phyloP scores from a whole-genome alignment of 1,140 invertebrate species.

The Cyclina sinensis region DNA sequence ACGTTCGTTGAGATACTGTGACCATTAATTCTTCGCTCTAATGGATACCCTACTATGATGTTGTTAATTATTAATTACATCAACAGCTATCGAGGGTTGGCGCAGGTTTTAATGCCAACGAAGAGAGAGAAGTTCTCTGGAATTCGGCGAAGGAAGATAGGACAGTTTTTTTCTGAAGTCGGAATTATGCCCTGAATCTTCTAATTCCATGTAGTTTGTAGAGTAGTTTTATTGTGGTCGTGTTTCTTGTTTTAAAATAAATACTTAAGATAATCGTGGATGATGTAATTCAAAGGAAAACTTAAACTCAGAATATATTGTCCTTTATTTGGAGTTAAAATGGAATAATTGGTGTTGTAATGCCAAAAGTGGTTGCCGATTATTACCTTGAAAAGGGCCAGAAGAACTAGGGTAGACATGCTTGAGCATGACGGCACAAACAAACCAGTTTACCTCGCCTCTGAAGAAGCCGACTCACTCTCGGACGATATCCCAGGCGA shows the following conservation, averaged over 20 bases:
- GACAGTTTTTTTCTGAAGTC: slow-evolving; percentile 17
- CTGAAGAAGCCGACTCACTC: slow-evolving; percentile 56
- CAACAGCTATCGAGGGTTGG: slow-evolving; percentile 50
- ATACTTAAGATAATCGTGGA: neutral
- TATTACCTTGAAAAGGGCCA: slow-evolving; percentile 13
- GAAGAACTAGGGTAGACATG: slow-evolving; percentile 19
- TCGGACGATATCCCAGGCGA: slow-evolving; percentile 43
- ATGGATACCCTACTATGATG: slow-evolving; percentile 61
- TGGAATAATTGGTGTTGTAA: slow-evolving; percentile 25
- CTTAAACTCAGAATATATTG: neutral
- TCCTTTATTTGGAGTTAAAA: slow-evolving; percentile 7
- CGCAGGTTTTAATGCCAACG: slow-evolving; percentile 39
- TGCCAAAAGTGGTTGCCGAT: slow-evolving; percentile 21
- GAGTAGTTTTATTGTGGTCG: slow-evolving; percentile 50
- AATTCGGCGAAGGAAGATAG: neutral
- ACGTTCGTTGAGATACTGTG: neutral
- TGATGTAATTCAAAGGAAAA: neutral
- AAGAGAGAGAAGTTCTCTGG: slow-evolving; percentile 6
- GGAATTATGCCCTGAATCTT: slow-evolving; percentile 50
- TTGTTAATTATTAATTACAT: slow-evolving; percentile 67
- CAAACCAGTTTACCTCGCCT: slow-evolving; percentile 53
- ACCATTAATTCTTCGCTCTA: slow-evolving; percentile 36
- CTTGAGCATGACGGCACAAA: slow-evolving; percentile 54
- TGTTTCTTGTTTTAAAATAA: neutral
- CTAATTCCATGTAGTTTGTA: slow-evolving; percentile 19